A percentile compares a stretch with the other conserved stretches of the same genome.
Evolutionary conservation across 2,113 vertebrate genomes (phyloP).

Genomic region (Deroptyus accipitrinus): DNA sequence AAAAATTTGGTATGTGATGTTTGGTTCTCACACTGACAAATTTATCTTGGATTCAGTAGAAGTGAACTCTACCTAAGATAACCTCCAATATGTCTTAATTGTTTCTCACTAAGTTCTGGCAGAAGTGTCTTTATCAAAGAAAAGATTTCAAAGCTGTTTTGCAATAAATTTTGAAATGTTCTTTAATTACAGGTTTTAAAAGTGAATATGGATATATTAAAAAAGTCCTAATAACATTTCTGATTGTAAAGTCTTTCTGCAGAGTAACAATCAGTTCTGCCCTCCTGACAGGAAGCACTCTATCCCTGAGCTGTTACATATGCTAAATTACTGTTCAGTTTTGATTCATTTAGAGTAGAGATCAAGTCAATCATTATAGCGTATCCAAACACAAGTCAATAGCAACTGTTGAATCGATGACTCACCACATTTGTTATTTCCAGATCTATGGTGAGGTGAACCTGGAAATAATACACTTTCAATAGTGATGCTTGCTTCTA

Average conservation of each 20-base stretch:
- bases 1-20: background rate
- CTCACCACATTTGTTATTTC: background rate
- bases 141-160: background rate
- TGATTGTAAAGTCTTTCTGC: background rate
- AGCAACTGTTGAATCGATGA: background rate
- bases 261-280: background rate
- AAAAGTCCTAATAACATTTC: background rate
- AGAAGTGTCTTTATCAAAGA: rapidly evolving
- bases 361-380: background rate
- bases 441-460: background rate
- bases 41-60: background rate
- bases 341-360: background rate
- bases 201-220: background rate
- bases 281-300: background rate
- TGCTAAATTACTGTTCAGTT: background rate
- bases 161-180: background rate
- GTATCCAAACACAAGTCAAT: background rate
- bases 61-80: background rate
- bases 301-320: background rate
- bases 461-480: background rate
- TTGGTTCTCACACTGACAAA: background rate
- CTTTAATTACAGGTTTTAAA: background rate
- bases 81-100: background rate
- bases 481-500: background rate
- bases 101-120: rapidly evolving